These are phyloP conservation scores for Hypomesus transpacificus DNA, from an alignment of 2,113 vertebrate genomes.

Conservation along the genomic window DNA sequence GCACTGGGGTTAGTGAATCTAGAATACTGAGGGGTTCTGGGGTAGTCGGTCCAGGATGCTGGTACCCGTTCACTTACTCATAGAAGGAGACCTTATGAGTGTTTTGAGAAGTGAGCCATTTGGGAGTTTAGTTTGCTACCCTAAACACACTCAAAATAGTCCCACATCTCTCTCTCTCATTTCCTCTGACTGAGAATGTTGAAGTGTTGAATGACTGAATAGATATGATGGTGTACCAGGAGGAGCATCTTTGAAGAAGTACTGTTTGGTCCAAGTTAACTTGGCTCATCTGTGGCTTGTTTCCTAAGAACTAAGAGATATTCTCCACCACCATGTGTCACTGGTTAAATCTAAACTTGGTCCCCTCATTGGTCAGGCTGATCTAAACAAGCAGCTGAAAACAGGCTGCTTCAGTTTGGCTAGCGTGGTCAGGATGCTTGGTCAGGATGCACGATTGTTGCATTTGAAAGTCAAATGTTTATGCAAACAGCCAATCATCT, in stretches of 20 bases:
- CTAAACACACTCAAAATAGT: not conserved
- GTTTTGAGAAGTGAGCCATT: not conserved
- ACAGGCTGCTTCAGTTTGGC: slow-evolving; percentile 16
- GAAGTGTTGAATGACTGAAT: too few species aligned
- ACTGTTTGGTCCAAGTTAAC: too few species aligned
- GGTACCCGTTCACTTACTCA: not conserved
- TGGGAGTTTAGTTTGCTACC: not conserved
- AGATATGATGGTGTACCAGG: too few species aligned
- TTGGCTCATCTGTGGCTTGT: too few species aligned
- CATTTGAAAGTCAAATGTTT: slow-evolving; percentile 40
- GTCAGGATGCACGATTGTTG: slow-evolving; percentile 7
- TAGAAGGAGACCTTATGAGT: not conserved
- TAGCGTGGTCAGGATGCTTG: slow-evolving; percentile 30
- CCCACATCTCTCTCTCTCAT: slow-evolving; percentile 2
- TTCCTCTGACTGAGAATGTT: not conserved
- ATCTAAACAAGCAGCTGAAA: not conserved
- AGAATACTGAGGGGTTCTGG: too few species aligned
- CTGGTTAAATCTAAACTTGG: too few species aligned
- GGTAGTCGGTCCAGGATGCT: not conserved
- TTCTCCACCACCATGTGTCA: too few species aligned
- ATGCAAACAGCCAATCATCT: slow-evolving; percentile 34
- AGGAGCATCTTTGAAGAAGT: too few species aligned
- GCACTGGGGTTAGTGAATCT: not conserved
- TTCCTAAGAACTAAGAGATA: too few species aligned
- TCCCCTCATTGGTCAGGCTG: too few species aligned